These are phyloP conservation scores for Cladopsammia gracilis DNA, from an alignment of 64 coral and sea anemone genomes.

Conservation along the genomic window DNA sequence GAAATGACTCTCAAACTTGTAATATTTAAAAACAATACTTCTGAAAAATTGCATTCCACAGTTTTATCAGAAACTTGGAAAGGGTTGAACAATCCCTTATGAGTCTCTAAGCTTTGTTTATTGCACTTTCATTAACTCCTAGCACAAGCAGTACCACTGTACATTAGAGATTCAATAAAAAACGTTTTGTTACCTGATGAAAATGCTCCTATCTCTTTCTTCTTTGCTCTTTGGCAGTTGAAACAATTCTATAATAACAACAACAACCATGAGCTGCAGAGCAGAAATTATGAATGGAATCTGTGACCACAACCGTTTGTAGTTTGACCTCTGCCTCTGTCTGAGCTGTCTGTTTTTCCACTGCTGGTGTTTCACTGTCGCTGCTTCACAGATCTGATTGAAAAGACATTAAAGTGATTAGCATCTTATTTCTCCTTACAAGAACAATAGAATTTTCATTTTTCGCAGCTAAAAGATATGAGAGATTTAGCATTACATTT, in stretches of 20 bases:
- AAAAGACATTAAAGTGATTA: background rate
- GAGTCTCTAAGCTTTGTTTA: no score
- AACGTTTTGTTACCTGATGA: conserved; percentile 58
- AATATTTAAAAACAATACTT: no score
- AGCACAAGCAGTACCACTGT: no score
- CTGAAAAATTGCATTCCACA: no score
- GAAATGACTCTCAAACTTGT: no score
- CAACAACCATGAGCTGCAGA: conserved; percentile 47
- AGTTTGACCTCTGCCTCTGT: conserved; percentile 82
- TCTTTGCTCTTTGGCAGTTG: conserved; percentile 5
- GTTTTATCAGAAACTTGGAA: no score
- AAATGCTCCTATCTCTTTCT: background rate
- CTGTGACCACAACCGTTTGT: conserved; percentile 77
- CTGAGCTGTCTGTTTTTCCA: conserved; percentile 71
- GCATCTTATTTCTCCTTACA: background rate
- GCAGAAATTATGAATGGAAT: conserved; percentile 48
- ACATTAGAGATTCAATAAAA: no score
- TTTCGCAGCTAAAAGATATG: no score
- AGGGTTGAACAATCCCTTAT: no score
- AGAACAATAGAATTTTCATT: background rate
- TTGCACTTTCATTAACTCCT: no score
- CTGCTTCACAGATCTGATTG: conserved; percentile 55
- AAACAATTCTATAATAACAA: conserved; percentile 60
- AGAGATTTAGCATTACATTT: no score
- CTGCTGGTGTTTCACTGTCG: conserved; percentile 54